A percentile compares a stretch with the other conserved stretches of the same genome.
phyloP scores from a whole-genome alignment of 2,113 vertebrate species.

The Talpa occidentalis region DNA sequence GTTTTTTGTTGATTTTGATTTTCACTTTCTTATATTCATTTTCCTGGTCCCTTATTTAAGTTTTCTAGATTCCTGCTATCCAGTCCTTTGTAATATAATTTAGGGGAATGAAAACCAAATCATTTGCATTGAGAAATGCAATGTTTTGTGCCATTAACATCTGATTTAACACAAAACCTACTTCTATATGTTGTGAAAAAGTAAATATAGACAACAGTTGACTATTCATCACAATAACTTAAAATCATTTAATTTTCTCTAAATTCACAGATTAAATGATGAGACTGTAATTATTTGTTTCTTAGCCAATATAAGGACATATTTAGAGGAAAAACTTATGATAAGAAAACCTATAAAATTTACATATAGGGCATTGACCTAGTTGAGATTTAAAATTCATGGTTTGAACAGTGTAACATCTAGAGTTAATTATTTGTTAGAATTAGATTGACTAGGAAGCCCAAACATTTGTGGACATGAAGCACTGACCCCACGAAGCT shows the following conservation, averaged over 20 bases:
- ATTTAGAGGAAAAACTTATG: not conserved
- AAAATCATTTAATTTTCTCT: slow-evolving; percentile 17
- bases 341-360: not conserved
- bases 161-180: slow-evolving; percentile 53
- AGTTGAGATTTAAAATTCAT: not conserved
- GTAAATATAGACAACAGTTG: slow-evolving; percentile 1
- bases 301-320: slow-evolving; percentile 20
- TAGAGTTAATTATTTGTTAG: not conserved
- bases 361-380: not conserved
- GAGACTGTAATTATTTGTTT: slow-evolving; percentile 14
- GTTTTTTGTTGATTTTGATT: no score
- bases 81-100: no score
- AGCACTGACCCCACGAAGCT: not conserved
- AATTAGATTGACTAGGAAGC: not conserved
- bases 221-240: not conserved
- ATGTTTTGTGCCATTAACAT: not conserved
- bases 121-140: not conserved
- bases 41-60: no score
- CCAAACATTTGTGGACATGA: not conserved
- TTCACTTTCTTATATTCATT: no score
- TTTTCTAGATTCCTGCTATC: no score
- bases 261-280: slow-evolving; percentile 15
- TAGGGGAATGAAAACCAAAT: not conserved
- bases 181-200: not conserved
- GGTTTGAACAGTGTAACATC: not conserved